Evolutionary conservation across 2,113 vertebrate genomes (phyloP).

Genomic region (Cavia aperea): DNA sequence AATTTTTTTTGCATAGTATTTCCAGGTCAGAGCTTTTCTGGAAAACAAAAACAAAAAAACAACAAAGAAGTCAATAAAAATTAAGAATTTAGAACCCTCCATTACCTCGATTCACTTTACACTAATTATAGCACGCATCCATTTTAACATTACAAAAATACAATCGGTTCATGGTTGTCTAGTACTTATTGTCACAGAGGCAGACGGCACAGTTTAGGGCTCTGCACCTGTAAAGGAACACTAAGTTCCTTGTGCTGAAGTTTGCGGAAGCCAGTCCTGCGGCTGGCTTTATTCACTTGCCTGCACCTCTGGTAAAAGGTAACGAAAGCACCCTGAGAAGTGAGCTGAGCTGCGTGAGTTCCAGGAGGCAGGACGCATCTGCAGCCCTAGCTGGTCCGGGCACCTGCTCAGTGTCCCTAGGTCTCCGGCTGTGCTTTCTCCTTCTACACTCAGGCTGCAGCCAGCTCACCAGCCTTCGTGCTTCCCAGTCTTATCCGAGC

Average conservation of each 20-base stretch:
- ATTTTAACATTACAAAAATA: not conserved
- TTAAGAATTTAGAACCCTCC: not conserved
- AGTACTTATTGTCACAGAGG: not conserved
- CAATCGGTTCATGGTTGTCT: fast-evolving
- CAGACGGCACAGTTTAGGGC: not conserved
- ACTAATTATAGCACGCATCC: not conserved
- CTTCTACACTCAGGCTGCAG: fast-evolving
- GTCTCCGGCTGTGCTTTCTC: not conserved
- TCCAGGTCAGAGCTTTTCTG: slow-evolving; percentile 94
- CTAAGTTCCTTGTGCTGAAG: not conserved
- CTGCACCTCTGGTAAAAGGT: not conserved
- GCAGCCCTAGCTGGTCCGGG: not conserved
- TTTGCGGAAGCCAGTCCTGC: not conserved
- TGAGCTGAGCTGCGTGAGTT: not conserved
- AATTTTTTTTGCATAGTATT: slow-evolving; percentile 99
- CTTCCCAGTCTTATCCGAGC: not conserved
- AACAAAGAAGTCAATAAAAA: slow-evolving; percentile 16
- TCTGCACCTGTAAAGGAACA: not conserved
- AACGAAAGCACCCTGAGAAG: not conserved
- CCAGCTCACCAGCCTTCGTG: fast-evolving
- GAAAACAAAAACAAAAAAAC: slow-evolving; percentile 44
- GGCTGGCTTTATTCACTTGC: not conserved
- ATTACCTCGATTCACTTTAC: not conserved
- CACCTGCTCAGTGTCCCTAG: not conserved
- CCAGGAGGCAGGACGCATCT: not conserved